phyloP scores from a whole-genome alignment of 30 jellyfish, hydroid and myxozoan species.

The Aurelia sp. region DNA sequence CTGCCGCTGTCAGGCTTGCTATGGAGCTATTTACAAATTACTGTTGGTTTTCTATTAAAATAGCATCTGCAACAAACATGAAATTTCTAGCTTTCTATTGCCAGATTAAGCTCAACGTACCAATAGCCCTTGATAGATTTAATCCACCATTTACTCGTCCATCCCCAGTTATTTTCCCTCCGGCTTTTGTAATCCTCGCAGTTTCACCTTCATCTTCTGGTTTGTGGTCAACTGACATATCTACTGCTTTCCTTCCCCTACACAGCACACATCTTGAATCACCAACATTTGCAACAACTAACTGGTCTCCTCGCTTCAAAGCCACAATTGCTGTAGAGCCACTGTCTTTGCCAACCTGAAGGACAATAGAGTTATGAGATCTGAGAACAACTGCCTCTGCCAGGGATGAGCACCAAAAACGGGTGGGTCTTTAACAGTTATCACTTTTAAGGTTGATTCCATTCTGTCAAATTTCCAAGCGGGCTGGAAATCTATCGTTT shows the following conservation, averaged over 20 bases:
- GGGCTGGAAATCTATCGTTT: too few species aligned
- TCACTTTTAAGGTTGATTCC: too few species aligned
- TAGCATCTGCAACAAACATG: not conserved
- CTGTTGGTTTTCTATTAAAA: not conserved
- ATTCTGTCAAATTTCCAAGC: too few species aligned
- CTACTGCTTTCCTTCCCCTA: conserved; percentile 78
- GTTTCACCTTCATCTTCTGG: conserved; percentile 89
- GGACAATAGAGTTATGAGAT: not conserved
- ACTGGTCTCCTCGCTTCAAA: conserved; percentile 51
- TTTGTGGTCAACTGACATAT: conserved; percentile 88
- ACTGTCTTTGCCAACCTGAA: conserved; percentile 92
- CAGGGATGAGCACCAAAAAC: not conserved
- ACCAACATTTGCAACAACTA: conserved; percentile 91
- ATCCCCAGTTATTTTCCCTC: conserved; percentile 80
- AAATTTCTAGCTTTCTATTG: not conserved
- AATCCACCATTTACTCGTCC: conserved; percentile 95
- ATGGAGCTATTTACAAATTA: too few species aligned
- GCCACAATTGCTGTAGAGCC: conserved; percentile 98
- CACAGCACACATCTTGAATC: conserved; percentile 90
- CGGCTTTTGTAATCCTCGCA: conserved; percentile 79
- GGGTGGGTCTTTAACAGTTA: too few species aligned
- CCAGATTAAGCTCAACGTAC: conserved; percentile 22
- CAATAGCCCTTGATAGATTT: conserved; percentile 87
- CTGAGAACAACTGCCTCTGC: not conserved
- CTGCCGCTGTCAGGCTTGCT: too few species aligned